Evolutionary conservation across 1,140 invertebrate species (phyloP), one percentile per base, ranked within the genome.

Genomic region (Drosophila sp.): DNA sequence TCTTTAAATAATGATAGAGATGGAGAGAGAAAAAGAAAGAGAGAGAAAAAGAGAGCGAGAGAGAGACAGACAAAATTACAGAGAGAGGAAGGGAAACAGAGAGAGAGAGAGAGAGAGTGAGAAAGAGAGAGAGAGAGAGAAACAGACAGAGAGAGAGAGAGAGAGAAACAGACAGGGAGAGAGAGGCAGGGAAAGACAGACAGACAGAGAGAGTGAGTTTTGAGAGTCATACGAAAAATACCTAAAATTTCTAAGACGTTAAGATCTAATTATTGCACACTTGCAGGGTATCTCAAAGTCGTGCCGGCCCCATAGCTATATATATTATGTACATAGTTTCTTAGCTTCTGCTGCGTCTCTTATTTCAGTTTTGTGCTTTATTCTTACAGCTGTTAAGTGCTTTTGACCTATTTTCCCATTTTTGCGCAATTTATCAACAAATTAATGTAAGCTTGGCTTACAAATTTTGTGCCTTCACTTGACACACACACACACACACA

Each of bases 351-450:
- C n/a, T 58, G 21, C 27, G 13, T 41, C 48, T 57, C 27, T 43
- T 43, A 53, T 57, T 14, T 32, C 7, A 1, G 14, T n/a, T 41
- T 59, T 74, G 4, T 21, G 1, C 21, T 59, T 38, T 66, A 18
- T 50, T 64, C 27, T 46, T 34, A 38, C 36, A 62, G 57, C 57
- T 59, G 72, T 79, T 75, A 61, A 86, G 82, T 65, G 78, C 83
- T 76, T 82, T 82, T 82, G 89, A 89, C 78, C 78, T 89, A 86
- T 86, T 86, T 86, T 75, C 75, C 81, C 57, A 86, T 87, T 81
- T 86, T 80, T 66, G 66, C 71, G 71, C 46, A 87, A 87, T 86
- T 82, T 86, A 86, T 89, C 78, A 89, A 82, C 66, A 82, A 87
- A 87, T 87, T 87, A 82, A 87, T 86, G 66, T 86, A 75, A 75